These are phyloP conservation scores for Celastrina argiolus DNA, from an alignment of 2,888 invertebrate genomes.

Conservation along the genomic window DNA sequence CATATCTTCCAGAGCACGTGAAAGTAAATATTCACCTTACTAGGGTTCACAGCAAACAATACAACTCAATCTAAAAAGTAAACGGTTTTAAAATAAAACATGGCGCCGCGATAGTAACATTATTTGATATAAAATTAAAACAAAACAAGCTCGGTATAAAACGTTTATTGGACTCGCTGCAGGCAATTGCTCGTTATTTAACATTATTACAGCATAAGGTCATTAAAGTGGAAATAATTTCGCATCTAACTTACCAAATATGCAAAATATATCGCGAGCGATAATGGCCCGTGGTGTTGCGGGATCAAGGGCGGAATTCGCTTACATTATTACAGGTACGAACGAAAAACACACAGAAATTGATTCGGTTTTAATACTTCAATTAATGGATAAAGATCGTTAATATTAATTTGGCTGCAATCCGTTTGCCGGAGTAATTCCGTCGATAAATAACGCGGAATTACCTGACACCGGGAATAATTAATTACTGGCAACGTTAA, in stretches of 20 bases:
- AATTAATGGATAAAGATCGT: conserved; percentile 48
- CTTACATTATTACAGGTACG: conserved; percentile 1
- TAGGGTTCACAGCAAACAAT: not conserved
- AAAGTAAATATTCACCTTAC: not conserved
- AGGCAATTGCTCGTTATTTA: conserved; percentile 34
- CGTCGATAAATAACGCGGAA: conserved; percentile 38
- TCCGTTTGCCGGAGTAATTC: conserved; percentile 37
- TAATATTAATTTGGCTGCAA: conserved; percentile 42
- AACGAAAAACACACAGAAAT: conserved; percentile 29
- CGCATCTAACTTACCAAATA: conserved; percentile 31
- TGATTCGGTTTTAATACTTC: conserved; percentile 42
- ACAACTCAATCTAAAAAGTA: not conserved
- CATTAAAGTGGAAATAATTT: conserved; percentile 38
- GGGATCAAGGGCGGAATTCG: conserved; percentile 23
- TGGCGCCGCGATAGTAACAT: not conserved
- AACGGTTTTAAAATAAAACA: not conserved
- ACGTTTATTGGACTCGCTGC: conserved; percentile 33
- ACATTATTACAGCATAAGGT: conserved; percentile 34
- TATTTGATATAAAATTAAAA: conserved; percentile 25
- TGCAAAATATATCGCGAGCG: conserved; percentile 25
- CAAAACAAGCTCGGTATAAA: conserved; percentile 28
- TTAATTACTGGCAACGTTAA: conserved; percentile 34
- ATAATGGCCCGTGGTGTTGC: conserved; percentile 20
- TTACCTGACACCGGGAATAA: conserved; percentile 39
- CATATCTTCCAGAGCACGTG: too few relatives aligned